Conservation (phyloP, 2,888 invertebrate species). For the Pheosia tremula region DNA sequence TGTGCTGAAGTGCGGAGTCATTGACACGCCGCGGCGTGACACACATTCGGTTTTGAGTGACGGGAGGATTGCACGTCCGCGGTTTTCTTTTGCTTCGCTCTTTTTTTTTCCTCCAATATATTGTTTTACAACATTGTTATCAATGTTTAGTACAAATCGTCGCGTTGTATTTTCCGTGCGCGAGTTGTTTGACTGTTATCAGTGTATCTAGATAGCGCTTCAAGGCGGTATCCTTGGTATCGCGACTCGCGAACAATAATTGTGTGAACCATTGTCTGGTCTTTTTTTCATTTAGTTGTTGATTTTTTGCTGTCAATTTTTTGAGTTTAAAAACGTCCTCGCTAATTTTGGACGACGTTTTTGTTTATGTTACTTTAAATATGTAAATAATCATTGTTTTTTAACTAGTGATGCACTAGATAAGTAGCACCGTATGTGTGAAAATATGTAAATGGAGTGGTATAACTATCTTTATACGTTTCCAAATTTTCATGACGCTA, state of each 20-base stretch:
- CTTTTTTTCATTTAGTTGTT: slow-evolving; percentile 32
- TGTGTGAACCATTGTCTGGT: slow-evolving; percentile 39
- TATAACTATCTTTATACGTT: neutral
- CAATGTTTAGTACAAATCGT: slow-evolving; percentile 39
- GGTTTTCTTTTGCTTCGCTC: slow-evolving; percentile 54
- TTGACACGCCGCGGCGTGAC: slow-evolving; percentile 79
- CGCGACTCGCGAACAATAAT: slow-evolving; percentile 37
- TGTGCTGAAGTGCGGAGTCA: slow-evolving; percentile 67
- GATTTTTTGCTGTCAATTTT: slow-evolving; percentile 30
- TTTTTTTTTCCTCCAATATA: slow-evolving; percentile 58
- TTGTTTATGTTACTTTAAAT: neutral
- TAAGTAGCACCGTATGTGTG: too few species aligned
- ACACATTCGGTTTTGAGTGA: slow-evolving; percentile 77
- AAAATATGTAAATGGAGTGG: too few species aligned
- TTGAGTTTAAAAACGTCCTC: slow-evolving; percentile 13
- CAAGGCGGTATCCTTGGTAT: slow-evolving; percentile 49
- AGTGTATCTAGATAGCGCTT: slow-evolving; percentile 54
- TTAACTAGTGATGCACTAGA: too few species aligned
- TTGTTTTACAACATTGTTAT: slow-evolving; percentile 53
- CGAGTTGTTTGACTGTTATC: slow-evolving; percentile 51
- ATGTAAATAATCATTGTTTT: too few species aligned
- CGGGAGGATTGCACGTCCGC: slow-evolving; percentile 67
- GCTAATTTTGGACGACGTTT: slow-evolving; percentile 10
- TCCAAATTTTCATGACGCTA: neutral
- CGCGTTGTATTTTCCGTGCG: slow-evolving; percentile 23